Evolutionary conservation across 2,113 vertebrate species (phyloP).

Genomic region (Centropristis striata): DNA sequence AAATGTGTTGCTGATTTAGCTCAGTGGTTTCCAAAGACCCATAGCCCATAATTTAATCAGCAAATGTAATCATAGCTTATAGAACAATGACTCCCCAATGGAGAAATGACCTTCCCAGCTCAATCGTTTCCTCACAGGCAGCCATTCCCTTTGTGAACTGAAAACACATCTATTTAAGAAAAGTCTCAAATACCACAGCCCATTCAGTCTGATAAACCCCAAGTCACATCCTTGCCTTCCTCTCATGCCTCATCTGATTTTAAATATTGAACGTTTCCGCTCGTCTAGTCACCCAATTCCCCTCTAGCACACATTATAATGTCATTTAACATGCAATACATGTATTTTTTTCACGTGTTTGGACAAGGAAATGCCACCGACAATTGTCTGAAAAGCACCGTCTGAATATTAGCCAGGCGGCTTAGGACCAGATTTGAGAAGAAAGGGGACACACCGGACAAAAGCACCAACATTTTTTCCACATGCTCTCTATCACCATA

Average conservation of each 20-base stretch:
- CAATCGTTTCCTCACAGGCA: constrained; percentile 18
- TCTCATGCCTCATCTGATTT: constrained; percentile 24
- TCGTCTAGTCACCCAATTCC: neutral
- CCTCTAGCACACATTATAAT: neutral
- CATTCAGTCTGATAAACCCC: neutral
- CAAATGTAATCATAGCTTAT: constrained; percentile 53
- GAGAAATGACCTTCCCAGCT: constrained; percentile 53
- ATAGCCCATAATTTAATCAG: constrained; percentile 55
- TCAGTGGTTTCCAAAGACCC: constrained; percentile 53
- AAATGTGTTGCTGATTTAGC: constrained; percentile 53
- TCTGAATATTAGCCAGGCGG: too few species aligned
- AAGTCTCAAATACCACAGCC: neutral
- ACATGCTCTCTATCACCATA: too few species aligned
- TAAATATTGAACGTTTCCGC: neutral
- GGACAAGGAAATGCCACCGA: neutral
- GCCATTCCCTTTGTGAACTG: constrained; percentile 9
- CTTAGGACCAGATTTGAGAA: too few species aligned
- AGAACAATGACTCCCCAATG: constrained; percentile 54
- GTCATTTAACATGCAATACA: constrained; percentile 1
- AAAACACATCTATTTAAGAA: constrained; percentile 27
- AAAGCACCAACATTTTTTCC: too few species aligned
- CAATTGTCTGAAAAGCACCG: neutral
- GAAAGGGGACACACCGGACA: too few species aligned
- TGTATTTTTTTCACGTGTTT: neutral
- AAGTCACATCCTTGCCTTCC: neutral